Evolutionary conservation across 2,113 vertebrate genomes (phyloP).

Genomic region (Sturnus vulgaris): DNA sequence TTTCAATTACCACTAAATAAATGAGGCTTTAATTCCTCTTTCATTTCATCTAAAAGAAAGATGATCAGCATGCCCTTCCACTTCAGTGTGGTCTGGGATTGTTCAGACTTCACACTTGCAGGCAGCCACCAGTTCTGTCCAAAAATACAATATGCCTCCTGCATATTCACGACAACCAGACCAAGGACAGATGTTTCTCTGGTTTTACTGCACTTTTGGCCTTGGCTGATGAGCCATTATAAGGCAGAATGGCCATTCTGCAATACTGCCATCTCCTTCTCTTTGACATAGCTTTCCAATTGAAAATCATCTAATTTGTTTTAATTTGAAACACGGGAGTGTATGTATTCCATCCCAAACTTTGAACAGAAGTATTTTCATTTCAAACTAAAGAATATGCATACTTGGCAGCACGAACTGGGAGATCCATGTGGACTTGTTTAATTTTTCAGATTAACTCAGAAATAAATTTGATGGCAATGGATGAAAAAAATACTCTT

Average conservation of each 20-base stretch:
- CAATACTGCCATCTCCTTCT: not conserved
- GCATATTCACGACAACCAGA: not conserved
- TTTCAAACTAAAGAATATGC: not conserved
- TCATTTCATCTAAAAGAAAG: not conserved
- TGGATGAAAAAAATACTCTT: not conserved
- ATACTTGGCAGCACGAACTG: not conserved
- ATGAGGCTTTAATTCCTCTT: conserved; percentile 26
- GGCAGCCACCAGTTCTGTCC: not conserved
- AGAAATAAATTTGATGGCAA: not conserved
- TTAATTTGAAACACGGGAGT: not conserved
- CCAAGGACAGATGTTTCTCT: not conserved
- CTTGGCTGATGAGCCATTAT: not conserved
- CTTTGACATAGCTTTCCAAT: not conserved
- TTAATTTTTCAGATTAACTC: not conserved
- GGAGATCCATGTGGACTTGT: not conserved
- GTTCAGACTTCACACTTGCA: not conserved
- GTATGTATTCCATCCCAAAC: not conserved
- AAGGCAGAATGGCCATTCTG: not conserved
- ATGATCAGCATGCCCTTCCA: not conserved
- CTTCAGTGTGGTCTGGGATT: conserved; percentile 22
- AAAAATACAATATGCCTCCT: not conserved
- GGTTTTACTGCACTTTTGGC: not conserved
- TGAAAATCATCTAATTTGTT: not conserved
- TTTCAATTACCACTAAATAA: conserved; percentile 26
- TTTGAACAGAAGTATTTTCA: not conserved